phyloP scores from a whole-genome alignment of 1,140 invertebrate species.

The Musca domestica region DNA sequence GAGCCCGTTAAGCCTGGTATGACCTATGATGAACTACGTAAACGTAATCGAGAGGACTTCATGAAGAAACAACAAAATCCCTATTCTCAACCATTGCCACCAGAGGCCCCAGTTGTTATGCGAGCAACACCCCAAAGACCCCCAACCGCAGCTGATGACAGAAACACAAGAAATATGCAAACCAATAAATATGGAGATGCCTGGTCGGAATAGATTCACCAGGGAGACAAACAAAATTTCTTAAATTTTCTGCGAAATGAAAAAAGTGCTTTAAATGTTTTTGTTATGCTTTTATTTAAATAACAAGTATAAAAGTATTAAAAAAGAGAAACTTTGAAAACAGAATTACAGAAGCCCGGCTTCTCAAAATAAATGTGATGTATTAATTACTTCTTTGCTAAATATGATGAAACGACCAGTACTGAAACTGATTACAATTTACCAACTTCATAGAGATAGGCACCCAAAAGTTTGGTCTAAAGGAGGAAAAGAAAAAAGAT shows the following conservation, averaged over 20 bases:
- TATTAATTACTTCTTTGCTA: not conserved
- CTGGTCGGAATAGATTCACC: slow-evolving; percentile 38
- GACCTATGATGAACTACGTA: slow-evolving; percentile 62
- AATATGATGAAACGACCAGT: not conserved
- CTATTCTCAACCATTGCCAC: slow-evolving; percentile 36
- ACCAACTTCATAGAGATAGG: slow-evolving; percentile 78
- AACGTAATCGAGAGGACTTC: slow-evolving; percentile 61
- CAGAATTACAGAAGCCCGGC: not conserved
- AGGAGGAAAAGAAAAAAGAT: slow-evolving; percentile 54
- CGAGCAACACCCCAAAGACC: slow-evolving; percentile 24
- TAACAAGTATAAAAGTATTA: not conserved
- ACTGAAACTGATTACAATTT: slow-evolving; percentile 28
- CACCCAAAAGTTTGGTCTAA: slow-evolving; percentile 81
- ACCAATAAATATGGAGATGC: slow-evolving; percentile 51
- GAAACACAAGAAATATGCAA: slow-evolving; percentile 2
- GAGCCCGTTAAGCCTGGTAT: slow-evolving; percentile 48
- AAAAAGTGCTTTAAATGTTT: not conserved
- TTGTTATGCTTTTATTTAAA: slow-evolving; percentile 10
- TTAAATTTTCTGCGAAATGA: too few relatives aligned
- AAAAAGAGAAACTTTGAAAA: not conserved
- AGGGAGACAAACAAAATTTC: too few relatives aligned
- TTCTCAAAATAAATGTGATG: slow-evolving; percentile 13
- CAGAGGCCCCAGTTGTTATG: slow-evolving; percentile 35
- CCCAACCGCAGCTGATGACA: not conserved
- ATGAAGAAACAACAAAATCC: slow-evolving; percentile 50